A percentile compares a stretch with the other conserved stretches of the same genome.
Evolutionary conservation across 2,888 invertebrate genomes (phyloP).

Genomic region (Chelonus formosanus): DNA sequence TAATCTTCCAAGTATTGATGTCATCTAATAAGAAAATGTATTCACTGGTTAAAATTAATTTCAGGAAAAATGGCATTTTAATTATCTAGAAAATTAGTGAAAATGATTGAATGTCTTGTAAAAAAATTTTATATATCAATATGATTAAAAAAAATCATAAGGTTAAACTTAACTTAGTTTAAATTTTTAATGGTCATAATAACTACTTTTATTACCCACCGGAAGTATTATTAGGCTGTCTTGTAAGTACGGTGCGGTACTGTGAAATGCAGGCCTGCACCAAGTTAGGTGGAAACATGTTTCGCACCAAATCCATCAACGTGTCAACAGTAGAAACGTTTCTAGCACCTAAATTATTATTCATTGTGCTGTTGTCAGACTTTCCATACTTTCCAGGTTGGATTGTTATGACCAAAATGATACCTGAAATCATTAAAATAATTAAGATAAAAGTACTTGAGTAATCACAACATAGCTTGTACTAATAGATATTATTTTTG

Average conservation of each 20-base stretch:
- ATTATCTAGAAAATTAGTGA: not conserved
- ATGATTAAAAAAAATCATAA: not conserved
- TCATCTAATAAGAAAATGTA: constrained; percentile 40
- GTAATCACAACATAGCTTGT: too few species aligned
- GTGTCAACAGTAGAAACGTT: constrained; percentile 88
- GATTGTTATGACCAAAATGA: constrained; percentile 88
- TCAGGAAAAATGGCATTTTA: not conserved
- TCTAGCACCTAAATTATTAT: constrained; percentile 59
- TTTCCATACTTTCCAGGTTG: constrained; percentile 75
- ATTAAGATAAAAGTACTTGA: not conserved
- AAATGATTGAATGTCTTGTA: too few species aligned
- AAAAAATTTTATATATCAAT: too few species aligned
- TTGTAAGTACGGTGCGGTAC: constrained; percentile 69
- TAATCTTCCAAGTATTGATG: constrained; percentile 72
- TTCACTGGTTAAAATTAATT: not conserved
- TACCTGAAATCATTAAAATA: constrained; percentile 65
- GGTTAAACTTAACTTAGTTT: constrained; percentile 21
- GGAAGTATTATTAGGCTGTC: constrained; percentile 56
- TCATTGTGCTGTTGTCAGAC: constrained; percentile 61
- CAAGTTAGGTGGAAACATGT: constrained; percentile 92
- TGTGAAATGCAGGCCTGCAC: constrained; percentile 83
- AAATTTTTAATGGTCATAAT: not conserved
- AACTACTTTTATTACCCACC: constrained; percentile 35
- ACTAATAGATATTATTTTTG: not conserved
- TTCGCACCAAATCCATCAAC: constrained; percentile 91